phyloP scores from a whole-genome alignment of 37 sponge, comb jelly and placozoan genomes.

The Chondrilla cf. caribensis region DNA sequence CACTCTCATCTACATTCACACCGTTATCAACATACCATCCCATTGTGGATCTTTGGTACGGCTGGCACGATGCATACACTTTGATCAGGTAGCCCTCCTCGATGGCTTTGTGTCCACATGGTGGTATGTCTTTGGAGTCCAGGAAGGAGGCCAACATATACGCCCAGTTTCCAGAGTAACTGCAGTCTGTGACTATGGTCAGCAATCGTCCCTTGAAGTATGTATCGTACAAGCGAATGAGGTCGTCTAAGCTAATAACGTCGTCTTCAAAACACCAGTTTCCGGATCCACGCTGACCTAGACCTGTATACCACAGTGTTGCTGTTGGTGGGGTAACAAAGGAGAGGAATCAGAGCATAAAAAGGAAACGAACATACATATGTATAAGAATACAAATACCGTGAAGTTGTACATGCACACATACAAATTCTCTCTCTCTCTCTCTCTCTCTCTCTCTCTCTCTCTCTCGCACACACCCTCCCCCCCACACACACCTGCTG shows the following conservation, averaged over 20 bases:
- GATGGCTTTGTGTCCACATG: conserved; percentile 67
- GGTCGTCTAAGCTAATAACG: conserved; percentile 53
- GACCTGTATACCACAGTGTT: conserved; percentile 63
- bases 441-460: too few species aligned
- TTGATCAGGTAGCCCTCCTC: conserved; percentile 55
- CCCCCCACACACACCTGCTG: not conserved
- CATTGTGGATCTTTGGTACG: conserved; percentile 22
- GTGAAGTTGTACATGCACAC: not conserved
- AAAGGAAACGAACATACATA: not conserved
- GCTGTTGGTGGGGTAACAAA: conserved; percentile 29
- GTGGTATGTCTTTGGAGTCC: conserved; percentile 42
- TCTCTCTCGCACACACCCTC: too few species aligned
- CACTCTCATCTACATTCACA: not conserved
- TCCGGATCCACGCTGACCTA: conserved; percentile 62
- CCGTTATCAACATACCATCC: not conserved
- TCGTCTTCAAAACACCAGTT: conserved; percentile 84
- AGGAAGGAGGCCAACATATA: conserved; percentile 14
- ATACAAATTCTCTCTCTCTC: too few species aligned
- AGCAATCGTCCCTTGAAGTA: conserved; percentile 40
- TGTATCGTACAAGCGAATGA: conserved; percentile 46
- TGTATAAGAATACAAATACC: not conserved
- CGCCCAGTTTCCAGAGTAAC: conserved; percentile 59
- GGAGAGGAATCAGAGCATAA: not conserved
- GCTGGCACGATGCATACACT: conserved; percentile 47
- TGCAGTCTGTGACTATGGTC: conserved; percentile 55